Percentiles rank a stretch among this genome's conserved stretches.
phyloP scores from a whole-genome alignment of 2,888 invertebrate species.

The Caenorhabditis sp. region DNA sequence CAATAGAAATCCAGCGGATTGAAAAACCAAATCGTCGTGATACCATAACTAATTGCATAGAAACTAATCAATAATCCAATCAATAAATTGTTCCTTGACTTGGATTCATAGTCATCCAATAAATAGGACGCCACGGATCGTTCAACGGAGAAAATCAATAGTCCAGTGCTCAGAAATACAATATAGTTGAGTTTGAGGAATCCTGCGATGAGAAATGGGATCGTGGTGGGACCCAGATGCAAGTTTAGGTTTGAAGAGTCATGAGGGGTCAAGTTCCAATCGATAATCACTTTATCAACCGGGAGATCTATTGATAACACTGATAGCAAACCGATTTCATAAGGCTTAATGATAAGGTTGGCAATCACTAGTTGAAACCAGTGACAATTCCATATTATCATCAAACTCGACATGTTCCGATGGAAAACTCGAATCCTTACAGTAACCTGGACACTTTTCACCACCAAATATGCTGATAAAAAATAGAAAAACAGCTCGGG shows the following conservation, averaged over 20 bases:
- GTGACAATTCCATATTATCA: conserved; percentile 1
- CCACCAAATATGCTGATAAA: not conserved
- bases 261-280: not conserved
- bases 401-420: conserved; percentile 15
- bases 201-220: conserved; percentile 29
- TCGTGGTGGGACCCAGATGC: not conserved
- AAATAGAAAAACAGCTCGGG: conserved; percentile 8
- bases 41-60: too few species aligned
- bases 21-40: too few species aligned
- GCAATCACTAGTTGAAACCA: conserved; percentile 26
- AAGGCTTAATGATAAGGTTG: conserved; percentile 26
- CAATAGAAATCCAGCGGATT: too few species aligned
- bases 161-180: not conserved
- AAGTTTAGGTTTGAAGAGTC: too few species aligned
- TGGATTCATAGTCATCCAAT: too few species aligned
- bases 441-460: not conserved
- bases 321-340: conserved; percentile 17
- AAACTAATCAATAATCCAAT: too few species aligned
- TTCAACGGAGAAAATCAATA: conserved; percentile 22
- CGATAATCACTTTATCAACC: conserved; percentile 12
- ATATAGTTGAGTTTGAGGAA: conserved; percentile 36
- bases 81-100: too few species aligned
- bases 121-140: too few species aligned
- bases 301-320: not conserved
- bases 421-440: conserved; percentile 15